Evolutionary conservation across 2,797 vertebrate genomes (phyloP).

Genomic region (Siniperca obscura): DNA sequence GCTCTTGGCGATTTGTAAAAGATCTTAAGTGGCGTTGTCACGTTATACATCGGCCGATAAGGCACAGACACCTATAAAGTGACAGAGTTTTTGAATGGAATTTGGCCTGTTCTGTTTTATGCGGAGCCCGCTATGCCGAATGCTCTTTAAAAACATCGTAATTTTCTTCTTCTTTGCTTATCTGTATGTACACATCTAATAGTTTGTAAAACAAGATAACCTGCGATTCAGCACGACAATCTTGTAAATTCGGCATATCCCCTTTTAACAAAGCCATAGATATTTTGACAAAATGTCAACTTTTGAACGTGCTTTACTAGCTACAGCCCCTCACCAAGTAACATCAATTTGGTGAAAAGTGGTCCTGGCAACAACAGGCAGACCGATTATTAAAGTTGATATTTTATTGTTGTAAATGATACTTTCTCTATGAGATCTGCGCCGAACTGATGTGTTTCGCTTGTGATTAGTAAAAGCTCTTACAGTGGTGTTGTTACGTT

Average conservation of each 20-base stretch:
- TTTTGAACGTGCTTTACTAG: not conserved
- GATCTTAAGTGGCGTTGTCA: not conserved
- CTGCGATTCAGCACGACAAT: fast-evolving
- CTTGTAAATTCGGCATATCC: not conserved
- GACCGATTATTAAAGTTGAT: constrained; percentile 11
- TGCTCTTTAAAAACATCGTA: not conserved
- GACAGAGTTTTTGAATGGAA: not conserved
- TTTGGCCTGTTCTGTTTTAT: not conserved
- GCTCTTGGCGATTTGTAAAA: not conserved
- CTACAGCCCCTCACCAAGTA: too few species aligned
- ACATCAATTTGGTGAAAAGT: not conserved
- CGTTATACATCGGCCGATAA: not conserved
- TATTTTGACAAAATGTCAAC: not conserved
- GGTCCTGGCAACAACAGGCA: constrained; percentile 11
- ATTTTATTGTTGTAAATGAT: not conserved
- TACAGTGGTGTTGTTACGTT: fast-evolving
- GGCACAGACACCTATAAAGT: not conserved
- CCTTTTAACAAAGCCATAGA: not conserved
- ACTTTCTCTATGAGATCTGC: fast-evolving
- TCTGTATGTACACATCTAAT: fast-evolving
- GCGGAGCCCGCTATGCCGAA: not conserved
- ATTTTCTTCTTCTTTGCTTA: not conserved
- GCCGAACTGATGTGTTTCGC: constrained; percentile 6
- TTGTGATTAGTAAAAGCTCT: fast-evolving
- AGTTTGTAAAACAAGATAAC: fast-evolving